These are phyloP conservation scores for Ennomos quercinarius DNA, from an alignment of 2,888 invertebrate species.

Conservation along the genomic window DNA sequence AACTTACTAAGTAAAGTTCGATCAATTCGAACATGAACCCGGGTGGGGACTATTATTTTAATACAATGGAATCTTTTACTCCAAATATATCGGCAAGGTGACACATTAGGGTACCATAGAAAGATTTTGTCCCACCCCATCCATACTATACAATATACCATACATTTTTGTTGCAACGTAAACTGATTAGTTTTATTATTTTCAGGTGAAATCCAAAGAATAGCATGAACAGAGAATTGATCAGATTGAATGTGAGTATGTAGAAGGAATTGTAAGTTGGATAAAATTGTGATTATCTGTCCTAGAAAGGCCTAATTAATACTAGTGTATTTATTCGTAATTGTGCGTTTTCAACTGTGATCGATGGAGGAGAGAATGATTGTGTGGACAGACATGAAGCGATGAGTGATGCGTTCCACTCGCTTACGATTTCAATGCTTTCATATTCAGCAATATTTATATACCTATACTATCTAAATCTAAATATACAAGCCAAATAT, in stretches of 20 bases:
- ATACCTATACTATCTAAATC: constrained; percentile 17
- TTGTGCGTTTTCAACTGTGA: constrained; percentile 76
- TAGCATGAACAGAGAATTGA: constrained; percentile 53
- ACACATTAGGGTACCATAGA: too few relatives aligned
- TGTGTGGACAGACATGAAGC: constrained; percentile 49
- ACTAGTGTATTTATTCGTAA: constrained; percentile 79
- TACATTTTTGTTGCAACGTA: too few relatives aligned
- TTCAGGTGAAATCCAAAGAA: constrained; percentile 76
- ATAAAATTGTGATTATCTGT: constrained; percentile 81
- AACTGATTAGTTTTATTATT: constrained; percentile 24
- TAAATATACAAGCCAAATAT: constrained; percentile 63
- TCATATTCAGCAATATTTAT: constrained; percentile 57
- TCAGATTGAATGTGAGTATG: constrained; percentile 52
- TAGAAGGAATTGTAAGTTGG: constrained; percentile 66
- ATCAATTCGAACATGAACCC: too few relatives aligned
- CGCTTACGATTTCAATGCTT: constrained; percentile 66
- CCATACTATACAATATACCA: too few relatives aligned
- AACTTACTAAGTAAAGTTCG: too few relatives aligned
- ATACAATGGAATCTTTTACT: too few relatives aligned
- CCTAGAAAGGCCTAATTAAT: constrained; percentile 85
- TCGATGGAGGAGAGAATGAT: constrained; percentile 64
- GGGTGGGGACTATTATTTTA: too few relatives aligned
- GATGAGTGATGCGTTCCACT: constrained; percentile 50
- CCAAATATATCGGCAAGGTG: too few relatives aligned
- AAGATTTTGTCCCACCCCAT: too few relatives aligned